A percentile compares a stretch with the other conserved stretches of the same genome.
These are phyloP conservation scores for Xyrichtys novacula DNA, from an alignment of 2,797 vertebrate species.

Conservation along the genomic window DNA sequence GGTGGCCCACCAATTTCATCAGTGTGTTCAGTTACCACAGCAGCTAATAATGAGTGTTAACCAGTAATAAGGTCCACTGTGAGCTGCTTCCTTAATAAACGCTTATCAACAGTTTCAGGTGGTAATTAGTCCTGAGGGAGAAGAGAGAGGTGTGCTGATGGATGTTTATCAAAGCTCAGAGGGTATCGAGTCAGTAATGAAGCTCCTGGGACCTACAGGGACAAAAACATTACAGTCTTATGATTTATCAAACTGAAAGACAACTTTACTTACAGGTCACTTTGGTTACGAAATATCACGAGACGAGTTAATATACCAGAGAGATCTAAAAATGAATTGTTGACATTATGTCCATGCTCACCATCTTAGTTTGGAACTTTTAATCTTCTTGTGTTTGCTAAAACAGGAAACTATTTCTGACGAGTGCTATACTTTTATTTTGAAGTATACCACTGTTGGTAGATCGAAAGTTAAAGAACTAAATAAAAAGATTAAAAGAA, in stretches of 20 bases:
- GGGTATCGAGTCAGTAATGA: constrained; percentile 4
- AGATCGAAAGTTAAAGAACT: no score
- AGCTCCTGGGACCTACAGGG: constrained; percentile 9
- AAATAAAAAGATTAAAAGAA: no score
- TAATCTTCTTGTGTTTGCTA: no score
- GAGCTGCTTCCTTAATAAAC: constrained; percentile 35
- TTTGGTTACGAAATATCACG: no score
- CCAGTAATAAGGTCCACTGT: constrained; percentile 54
- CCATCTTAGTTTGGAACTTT: no score
- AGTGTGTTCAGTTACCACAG: constrained; percentile 26
- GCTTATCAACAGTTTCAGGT: constrained; percentile 54
- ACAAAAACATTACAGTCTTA: background rate
- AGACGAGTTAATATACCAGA: no score
- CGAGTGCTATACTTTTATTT: no score
- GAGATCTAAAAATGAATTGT: no score
- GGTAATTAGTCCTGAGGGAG: constrained; percentile 73
- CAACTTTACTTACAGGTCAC: no score
- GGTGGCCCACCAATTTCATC: constrained; percentile 27
- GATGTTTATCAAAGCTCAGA: constrained; percentile 26
- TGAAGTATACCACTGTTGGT: no score
- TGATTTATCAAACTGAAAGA: background rate
- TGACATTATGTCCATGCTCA: no score
- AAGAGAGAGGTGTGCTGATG: background rate
- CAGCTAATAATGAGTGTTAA: constrained; percentile 23
- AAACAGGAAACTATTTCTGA: no score